Conservation (phyloP, 2,888 invertebrate genomes). For the Periphyllus acericola region DNA sequence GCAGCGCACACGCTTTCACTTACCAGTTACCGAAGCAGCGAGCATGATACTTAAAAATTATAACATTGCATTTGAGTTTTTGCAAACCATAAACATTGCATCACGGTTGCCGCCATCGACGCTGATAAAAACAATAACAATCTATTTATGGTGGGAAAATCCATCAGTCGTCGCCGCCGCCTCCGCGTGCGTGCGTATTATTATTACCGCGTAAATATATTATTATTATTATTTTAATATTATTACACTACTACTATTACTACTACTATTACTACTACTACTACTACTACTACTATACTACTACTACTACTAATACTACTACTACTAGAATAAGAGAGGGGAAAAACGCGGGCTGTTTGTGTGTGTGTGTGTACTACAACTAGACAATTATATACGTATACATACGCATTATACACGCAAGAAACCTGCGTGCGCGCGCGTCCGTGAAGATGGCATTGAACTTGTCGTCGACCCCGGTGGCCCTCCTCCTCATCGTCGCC, state of each 20-base stretch:
- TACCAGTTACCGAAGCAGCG: neutral
- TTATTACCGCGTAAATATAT: slow-evolving; percentile 41
- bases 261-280: too few relatives aligned
- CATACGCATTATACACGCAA: neutral
- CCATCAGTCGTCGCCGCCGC: slow-evolving; percentile 2
- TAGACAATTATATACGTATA: neutral
- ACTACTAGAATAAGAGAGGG: slow-evolving; percentile 37
- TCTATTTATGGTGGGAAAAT: slow-evolving; percentile 50
- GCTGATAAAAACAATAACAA: neutral
- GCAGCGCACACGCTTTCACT: slow-evolving; percentile 21
- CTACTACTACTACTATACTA: too few relatives aligned
- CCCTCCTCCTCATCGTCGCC: slow-evolving; percentile 12
- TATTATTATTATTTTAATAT: slow-evolving; percentile 18
- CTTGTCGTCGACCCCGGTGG: slow-evolving; percentile 60
- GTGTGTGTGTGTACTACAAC: neutral
- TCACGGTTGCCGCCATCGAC: neutral
- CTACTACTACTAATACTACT: too few relatives aligned
- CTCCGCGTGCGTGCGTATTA: neutral
- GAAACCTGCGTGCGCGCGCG: slow-evolving; percentile 45
- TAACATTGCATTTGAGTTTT: neutral
- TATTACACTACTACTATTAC: too few relatives aligned
- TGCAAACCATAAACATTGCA: neutral
- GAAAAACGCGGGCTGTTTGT: slow-evolving; percentile 46
- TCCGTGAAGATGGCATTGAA: slow-evolving; percentile 62
- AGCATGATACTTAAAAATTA: neutral